Evolutionary conservation across 2,113 vertebrate species (phyloP), one percentile per base, ranked within the genome.

Genomic region (Columba livia): DNA sequence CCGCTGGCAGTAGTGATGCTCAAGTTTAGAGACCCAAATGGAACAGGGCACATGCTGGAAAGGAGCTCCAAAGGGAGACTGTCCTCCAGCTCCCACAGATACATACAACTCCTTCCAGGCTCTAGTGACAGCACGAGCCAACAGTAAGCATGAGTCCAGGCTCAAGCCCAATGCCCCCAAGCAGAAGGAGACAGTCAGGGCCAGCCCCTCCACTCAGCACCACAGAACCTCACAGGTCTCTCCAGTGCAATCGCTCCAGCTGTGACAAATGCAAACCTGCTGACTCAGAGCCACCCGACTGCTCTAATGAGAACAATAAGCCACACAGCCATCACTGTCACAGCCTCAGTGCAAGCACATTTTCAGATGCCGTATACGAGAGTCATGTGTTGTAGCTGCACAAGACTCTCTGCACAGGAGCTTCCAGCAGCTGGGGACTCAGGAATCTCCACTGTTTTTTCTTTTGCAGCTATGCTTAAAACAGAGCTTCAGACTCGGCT

Each of bases 261-360:
- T 69, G 82, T 85, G 79, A 88, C 67, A 73, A 91, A 62, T 54
- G 42, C 85, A 79, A 90, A 96, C 18, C 60, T 88, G 91, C 96
- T 97, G 96, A 97, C 74, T 91, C 94, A 96, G 88, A 95, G 91
- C 21, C 93, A 79, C 71, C 84, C 4, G 2, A 50, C 21, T 53
- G 85, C 85, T 94, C 78, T 74, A 51, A 80, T 7, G 75, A 94
- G 92, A 96, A 94, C 95, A 96, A 94, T 80, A 79, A 95, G 73
- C 72, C 62, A 10, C 3, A 5, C 81, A 94, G 78, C 77, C 79
- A 36, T 36, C 26, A 13, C 90, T 90, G 91, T 81, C 88, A 93
- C 75, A 71, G 89, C 60, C 69, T 53, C 85, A n/a, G 75, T 1
- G 0, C 73, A 65, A 80, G 81, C 84, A 18, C 57, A 57, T 79